Evolutionary conservation across 2,113 vertebrate species (phyloP), one percentile per base, ranked within the genome.

Genomic region (Lepus europaeus): DNA sequence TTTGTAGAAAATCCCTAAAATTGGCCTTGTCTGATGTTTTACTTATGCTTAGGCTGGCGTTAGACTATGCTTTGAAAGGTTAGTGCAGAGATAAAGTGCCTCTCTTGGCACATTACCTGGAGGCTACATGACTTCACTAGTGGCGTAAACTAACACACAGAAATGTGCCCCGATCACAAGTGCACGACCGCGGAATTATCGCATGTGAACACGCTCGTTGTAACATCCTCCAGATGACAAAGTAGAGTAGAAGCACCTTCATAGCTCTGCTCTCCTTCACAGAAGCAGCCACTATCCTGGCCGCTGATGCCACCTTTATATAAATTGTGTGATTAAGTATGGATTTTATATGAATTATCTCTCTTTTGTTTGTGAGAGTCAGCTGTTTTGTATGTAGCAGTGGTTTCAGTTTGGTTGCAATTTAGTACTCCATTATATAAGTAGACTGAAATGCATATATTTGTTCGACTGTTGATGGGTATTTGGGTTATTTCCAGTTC

Each of bases 261-360:
- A 31, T 59, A 29, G 17, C 27, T 20, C 23, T 63, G 68, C 9
- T 13, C 10, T 86, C 33, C 86, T 85, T 76, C 45, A 78, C 14
- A 73, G 69, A 83, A 31, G 17, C 73, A 36, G 63, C 39, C 29
- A 39, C 13, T 84, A n/a, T 85, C 51, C 53, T 88, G 51, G 66
- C 36, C 36, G 53, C 78, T 66, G 31, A 33, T 61, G 22, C 8
- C 56, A 53, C 11, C 51, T 88, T 93, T 45, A 66, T 84, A 31
- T 86, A 85, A 77, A 68, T 83, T 78, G 14, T 9, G 61, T 51
- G 72, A 80, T 61, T 95, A 53, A 73, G 53, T 78, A 22, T 87
- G 9, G 83, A 39, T 85, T 91, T 91, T 91, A 27, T 68, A 19
- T 86, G 33, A 79, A 72, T 92, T 90, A 23, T 87, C 94, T 92